Percentiles rank a stretch among this genome's conserved stretches.
Evolutionary conservation across 2,888 invertebrate species (phyloP).

Genomic region (Galeruca laticollis): DNA sequence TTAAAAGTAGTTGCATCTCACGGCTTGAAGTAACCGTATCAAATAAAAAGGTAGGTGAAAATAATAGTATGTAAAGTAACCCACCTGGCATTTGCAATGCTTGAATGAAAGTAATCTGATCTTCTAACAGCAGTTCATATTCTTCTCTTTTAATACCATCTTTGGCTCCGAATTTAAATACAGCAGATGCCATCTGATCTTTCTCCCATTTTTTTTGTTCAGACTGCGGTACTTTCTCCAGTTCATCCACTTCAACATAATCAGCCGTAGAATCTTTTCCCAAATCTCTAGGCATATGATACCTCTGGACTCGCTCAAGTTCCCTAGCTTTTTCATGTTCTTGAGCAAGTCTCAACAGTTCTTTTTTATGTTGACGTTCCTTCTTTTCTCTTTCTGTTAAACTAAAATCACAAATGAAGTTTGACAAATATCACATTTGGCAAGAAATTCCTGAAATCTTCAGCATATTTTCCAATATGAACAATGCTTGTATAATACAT

Average conservation of each 20-base stretch:
- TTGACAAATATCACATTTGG: too few relatives aligned
- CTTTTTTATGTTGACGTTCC: slow-evolving; percentile 91
- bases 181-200: slow-evolving; percentile 93
- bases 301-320: slow-evolving; percentile 91
- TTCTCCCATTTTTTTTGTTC: slow-evolving; percentile 98
- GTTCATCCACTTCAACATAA: slow-evolving; percentile 87
- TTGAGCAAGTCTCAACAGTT: slow-evolving; percentile 88
- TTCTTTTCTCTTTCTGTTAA: slow-evolving; percentile 87
- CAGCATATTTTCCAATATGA: too few relatives aligned
- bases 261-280: slow-evolving; percentile 80
- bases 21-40: background rate
- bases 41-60: background rate
- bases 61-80: slow-evolving; percentile 7
- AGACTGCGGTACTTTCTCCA: slow-evolving; percentile 85
- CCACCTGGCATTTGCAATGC: slow-evolving; percentile 82
- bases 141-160: slow-evolving; percentile 82
- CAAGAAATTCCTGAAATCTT: background rate
- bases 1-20: too few relatives aligned
- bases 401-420: slow-evolving; percentile 65
- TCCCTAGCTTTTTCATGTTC: slow-evolving; percentile 96
- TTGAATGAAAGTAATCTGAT: slow-evolving; percentile 98
- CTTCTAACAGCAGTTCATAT: slow-evolving; percentile 93
- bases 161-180: slow-evolving; percentile 93
- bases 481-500: too few relatives aligned
- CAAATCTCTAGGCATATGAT: slow-evolving; percentile 92